These are phyloP conservation scores for Gymnogyps californianus DNA, from an alignment of 2,113 vertebrate genomes.

Conservation along the genomic window DNA sequence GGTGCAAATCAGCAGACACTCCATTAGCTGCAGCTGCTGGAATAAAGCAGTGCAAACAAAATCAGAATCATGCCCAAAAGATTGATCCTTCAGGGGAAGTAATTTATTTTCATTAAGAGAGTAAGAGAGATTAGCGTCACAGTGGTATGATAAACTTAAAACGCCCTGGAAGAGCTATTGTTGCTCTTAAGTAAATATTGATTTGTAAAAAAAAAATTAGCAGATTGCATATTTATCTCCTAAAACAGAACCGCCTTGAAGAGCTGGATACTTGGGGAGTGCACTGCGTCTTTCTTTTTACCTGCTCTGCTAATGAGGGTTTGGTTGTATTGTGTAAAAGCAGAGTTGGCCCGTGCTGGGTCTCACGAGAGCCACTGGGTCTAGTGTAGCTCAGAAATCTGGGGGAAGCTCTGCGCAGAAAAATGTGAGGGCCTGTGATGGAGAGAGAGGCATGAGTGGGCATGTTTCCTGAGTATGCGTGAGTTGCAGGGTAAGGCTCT, in stretches of 20 bases:
- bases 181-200: not conserved
- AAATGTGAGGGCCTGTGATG: not conserved
- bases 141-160: not conserved
- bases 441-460: not conserved
- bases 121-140: not conserved
- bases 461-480: rapidly evolving
- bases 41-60: not conserved
- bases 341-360: not conserved
- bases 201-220: not conserved
- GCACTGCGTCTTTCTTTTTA: not conserved
- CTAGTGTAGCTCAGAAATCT: not conserved
- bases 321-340: not conserved
- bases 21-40: not conserved
- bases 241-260: not conserved
- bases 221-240: not conserved
- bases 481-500: not conserved
- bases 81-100: not conserved
- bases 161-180: not conserved
- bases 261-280: not conserved
- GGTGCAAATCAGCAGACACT: not conserved
- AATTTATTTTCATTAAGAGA: slow-evolving; percentile 29
- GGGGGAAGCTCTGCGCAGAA: not conserved
- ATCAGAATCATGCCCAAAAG: not conserved
- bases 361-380: not conserved
- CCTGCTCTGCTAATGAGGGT: not conserved